Percentiles rank a stretch among this genome's conserved stretches.
Evolutionary conservation across 2,888 invertebrate genomes (phyloP).

Genomic region (Pantelozetes paolii): DNA sequence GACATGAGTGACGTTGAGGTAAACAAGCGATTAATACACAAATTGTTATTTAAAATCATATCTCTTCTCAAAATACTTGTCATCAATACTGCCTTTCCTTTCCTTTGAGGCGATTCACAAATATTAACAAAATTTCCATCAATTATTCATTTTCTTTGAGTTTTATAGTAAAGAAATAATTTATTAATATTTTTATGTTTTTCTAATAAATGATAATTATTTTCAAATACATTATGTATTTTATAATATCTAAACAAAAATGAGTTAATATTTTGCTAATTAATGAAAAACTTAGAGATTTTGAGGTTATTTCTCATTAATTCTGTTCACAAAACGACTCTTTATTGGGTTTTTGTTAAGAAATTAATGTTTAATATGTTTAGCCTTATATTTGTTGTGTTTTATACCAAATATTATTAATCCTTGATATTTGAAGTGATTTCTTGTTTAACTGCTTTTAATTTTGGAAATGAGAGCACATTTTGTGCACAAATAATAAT

Average conservation of each 20-base stretch:
- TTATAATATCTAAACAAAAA: background rate
- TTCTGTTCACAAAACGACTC: background rate
- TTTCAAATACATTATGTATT: background rate
- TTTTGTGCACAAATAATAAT: background rate
- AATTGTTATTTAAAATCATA: background rate
- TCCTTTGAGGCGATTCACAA: background rate
- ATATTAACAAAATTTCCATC: background rate
- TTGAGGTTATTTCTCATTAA: slow-evolving; percentile 13
- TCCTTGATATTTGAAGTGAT: background rate
- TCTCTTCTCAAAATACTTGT: background rate
- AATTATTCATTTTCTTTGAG: background rate
- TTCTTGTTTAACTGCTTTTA: background rate
- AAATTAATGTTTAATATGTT: background rate
- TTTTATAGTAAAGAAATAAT: background rate
- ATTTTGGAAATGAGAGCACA: slow-evolving; percentile 4
- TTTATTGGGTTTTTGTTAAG: background rate
- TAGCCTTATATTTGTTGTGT: background rate
- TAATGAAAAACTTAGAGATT: background rate
- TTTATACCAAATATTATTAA: background rate
- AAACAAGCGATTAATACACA: background rate
- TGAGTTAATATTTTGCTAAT: background rate
- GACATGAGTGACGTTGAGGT: slow-evolving; percentile 45
- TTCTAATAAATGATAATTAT: background rate
- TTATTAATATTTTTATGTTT: background rate
- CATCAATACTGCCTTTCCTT: background rate